Percentiles rank a stretch among this genome's conserved stretches.
Conservation (phyloP, 2,888 invertebrate genomes). For the Peribatodes rhomboidaria region DNA sequence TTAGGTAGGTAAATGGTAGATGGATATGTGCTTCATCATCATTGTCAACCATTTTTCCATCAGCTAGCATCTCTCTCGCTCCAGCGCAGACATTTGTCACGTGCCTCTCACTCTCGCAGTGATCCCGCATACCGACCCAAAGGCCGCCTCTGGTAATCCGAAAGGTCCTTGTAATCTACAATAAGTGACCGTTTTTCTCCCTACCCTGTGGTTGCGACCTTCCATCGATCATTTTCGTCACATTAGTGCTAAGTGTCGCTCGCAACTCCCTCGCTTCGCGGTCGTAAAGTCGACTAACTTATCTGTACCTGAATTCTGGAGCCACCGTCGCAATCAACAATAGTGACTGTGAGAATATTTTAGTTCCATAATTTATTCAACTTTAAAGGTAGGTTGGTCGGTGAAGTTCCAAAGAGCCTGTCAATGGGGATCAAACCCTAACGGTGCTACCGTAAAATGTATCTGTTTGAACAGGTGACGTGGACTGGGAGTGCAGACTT, state of each 20-base stretch:
- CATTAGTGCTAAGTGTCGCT: conserved; percentile 37
- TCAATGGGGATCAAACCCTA: conserved; percentile 27
- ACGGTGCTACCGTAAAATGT: conserved; percentile 19
- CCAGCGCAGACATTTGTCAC: too few relatives aligned
- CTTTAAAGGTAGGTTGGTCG: neutral
- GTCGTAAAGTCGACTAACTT: conserved; percentile 10
- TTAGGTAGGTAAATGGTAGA: too few relatives aligned
- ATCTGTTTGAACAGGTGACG: conserved; percentile 24
- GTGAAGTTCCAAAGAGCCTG: conserved; percentile 31
- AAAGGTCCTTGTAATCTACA: neutral
- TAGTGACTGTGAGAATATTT: neutral
- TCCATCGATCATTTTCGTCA: conserved; percentile 37
- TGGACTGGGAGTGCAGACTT: neutral
- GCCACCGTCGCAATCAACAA: neutral
- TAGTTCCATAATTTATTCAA: conserved; percentile 1
- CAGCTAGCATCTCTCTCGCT: too few relatives aligned
- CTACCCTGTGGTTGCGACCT: neutral
- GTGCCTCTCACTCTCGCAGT: too few relatives aligned
- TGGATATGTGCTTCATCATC: too few relatives aligned
- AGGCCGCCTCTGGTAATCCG: neutral
- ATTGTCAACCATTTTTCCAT: too few relatives aligned
- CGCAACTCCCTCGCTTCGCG: conserved; percentile 16
- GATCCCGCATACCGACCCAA: neutral
- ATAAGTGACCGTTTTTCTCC: conserved; percentile 4
- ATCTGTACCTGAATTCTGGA: neutral